These are phyloP conservation scores for Adoxophyes honmai DNA, from an alignment of 1,140 invertebrate species.

Conservation along the genomic window DNA sequence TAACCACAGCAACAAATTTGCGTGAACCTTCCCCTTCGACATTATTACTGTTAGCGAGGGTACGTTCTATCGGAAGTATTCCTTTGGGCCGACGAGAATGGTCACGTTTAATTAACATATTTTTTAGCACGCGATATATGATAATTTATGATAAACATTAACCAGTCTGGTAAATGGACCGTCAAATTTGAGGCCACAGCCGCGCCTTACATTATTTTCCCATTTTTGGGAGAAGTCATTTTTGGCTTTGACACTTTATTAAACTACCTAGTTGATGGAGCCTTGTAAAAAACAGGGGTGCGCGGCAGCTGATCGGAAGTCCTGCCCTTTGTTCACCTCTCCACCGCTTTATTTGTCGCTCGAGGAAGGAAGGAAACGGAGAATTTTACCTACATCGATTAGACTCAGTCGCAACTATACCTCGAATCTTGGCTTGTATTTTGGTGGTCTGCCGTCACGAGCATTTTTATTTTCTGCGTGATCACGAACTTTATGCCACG, in stretches of 20 bases:
- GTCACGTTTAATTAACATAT: slow-evolving; percentile 11
- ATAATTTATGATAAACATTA: slow-evolving; percentile 2
- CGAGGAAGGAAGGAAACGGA: slow-evolving; percentile 56
- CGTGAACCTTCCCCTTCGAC: slow-evolving; percentile 24
- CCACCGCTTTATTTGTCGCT: slow-evolving; percentile 49
- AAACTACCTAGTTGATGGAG: slow-evolving; percentile 65
- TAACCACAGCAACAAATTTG: slow-evolving; percentile 37
- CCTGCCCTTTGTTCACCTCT: slow-evolving; percentile 63
- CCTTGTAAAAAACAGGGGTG: slow-evolving; percentile 58
- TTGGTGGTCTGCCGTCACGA: background rate
- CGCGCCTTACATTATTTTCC: background rate
- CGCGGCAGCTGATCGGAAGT: slow-evolving; percentile 72
- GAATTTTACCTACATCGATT: slow-evolving; percentile 28
- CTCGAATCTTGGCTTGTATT: background rate
- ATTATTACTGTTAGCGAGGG: slow-evolving; percentile 34
- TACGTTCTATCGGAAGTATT: slow-evolving; percentile 21
- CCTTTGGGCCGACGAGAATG: background rate
- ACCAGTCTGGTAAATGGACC: background rate
- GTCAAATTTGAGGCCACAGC: background rate
- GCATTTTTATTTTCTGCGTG: slow-evolving; percentile 25
- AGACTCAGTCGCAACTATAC: slow-evolving; percentile 14
- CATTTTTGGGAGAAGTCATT: background rate
- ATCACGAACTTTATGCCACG: slow-evolving; percentile 48
- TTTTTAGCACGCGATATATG: slow-evolving; percentile 13
- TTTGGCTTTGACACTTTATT: slow-evolving; percentile 22